These are phyloP conservation scores for Harlomillsia oculata DNA, from an alignment of 1,140 invertebrate species.

Conservation along the genomic window DNA sequence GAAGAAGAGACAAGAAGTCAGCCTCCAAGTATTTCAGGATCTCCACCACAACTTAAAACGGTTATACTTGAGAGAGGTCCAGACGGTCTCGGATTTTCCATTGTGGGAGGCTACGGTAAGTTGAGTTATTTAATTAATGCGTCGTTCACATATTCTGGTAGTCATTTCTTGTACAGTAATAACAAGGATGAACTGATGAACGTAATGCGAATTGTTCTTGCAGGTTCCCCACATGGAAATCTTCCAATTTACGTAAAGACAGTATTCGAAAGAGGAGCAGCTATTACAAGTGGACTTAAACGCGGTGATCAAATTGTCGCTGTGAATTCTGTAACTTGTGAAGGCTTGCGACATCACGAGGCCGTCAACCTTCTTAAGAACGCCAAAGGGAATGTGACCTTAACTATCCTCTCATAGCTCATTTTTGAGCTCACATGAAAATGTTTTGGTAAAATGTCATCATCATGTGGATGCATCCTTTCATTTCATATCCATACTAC, in stretches of 20 bases:
- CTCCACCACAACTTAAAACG: slow-evolving; percentile 38
- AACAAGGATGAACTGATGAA: no score
- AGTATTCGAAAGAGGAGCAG: slow-evolving; percentile 65
- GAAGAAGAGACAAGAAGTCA: slow-evolving; percentile 11
- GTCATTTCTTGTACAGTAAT: slow-evolving; percentile 40
- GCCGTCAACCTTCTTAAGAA: slow-evolving; percentile 52
- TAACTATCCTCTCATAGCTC: slow-evolving; percentile 42
- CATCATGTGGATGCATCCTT: no score
- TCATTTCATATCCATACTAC: no score
- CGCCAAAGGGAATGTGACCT: slow-evolving; percentile 46
- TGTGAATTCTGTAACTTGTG: slow-evolving; percentile 42
- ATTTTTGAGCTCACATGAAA: no score
- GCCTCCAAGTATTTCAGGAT: slow-evolving; percentile 21
- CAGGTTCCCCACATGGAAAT: slow-evolving; percentile 56
- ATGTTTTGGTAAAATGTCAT: no score
- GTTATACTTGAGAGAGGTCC: slow-evolving; percentile 59
- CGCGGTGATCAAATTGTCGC: slow-evolving; percentile 52
- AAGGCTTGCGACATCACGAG: slow-evolving; percentile 50
- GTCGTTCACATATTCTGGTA: background rate
- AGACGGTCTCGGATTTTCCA: slow-evolving; percentile 66
- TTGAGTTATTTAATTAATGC: background rate
- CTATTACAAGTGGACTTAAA: slow-evolving; percentile 55
- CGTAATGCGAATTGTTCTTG: no score
- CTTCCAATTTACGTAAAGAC: slow-evolving; percentile 74
- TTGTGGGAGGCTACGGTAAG: slow-evolving; percentile 61